Conservation (phyloP, 2,888 invertebrate genomes). For the Mechanitis messenoides region DNA sequence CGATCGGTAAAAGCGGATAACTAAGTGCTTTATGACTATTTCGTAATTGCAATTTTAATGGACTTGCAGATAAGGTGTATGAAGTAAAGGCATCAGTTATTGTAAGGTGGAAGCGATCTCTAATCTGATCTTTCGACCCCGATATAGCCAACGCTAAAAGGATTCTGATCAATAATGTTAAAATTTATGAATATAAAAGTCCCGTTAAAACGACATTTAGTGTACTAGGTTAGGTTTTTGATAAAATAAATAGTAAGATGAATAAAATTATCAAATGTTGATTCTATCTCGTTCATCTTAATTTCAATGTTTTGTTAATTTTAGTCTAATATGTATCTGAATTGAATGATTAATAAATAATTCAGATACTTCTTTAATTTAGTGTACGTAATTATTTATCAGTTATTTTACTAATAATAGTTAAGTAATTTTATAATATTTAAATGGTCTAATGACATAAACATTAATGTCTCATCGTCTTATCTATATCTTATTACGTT, state of each 20-base stretch:
- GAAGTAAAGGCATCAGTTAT: constrained; percentile 27
- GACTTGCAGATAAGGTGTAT: constrained; percentile 24
- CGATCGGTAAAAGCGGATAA: constrained; percentile 19
- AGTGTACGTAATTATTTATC: no score
- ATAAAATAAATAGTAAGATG: no score
- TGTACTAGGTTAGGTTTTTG: no score
- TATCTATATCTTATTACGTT: no score
- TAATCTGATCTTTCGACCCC: constrained; percentile 24
- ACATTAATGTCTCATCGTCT: no score
- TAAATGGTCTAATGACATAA: no score
- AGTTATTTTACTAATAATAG: no score
- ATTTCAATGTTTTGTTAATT: not conserved
- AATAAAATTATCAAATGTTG: no score
- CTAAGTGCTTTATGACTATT: constrained; percentile 28
- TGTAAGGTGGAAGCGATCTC: constrained; percentile 22
- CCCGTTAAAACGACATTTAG: not conserved
- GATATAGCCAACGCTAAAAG: constrained; percentile 25
- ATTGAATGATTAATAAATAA: no score
- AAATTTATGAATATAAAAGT: constrained; percentile 12
- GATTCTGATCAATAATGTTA: constrained; percentile 16
- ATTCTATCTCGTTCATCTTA: not conserved
- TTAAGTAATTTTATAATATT: no score
- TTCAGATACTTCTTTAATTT: no score
- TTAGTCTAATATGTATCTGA: no score
- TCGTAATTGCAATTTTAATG: constrained; percentile 30